Evolutionary conservation across 2,113 vertebrate species (phyloP).

Genomic region (Ictalurus furcatus): DNA sequence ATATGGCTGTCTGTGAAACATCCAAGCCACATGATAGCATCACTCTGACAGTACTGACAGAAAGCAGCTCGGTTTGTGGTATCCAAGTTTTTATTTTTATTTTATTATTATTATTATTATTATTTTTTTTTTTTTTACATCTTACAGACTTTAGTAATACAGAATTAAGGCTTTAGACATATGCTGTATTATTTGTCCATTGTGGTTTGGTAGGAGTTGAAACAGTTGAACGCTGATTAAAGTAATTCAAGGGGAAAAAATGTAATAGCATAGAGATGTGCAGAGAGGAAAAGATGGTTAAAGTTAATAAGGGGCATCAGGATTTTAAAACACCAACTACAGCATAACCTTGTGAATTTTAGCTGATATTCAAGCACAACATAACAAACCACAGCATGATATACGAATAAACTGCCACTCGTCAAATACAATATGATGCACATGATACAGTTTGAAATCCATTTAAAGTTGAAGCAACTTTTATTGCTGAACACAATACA

Average conservation of each 20-base stretch:
- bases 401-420: neutral
- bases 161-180: neutral
- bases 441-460: neutral
- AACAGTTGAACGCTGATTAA: neutral
- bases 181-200: neutral
- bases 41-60: neutral
- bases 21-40: neutral
- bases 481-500: neutral
- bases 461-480: neutral
- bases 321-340: neutral
- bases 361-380: neutral
- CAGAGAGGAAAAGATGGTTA: neutral
- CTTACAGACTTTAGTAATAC: neutral
- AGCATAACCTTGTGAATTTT: neutral
- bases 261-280: neutral
- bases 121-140: neutral
- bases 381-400: neutral
- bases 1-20: constrained; percentile 41
- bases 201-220: neutral
- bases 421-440: neutral
- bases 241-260: neutral
- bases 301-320: too few species aligned
- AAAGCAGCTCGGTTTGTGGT: neutral
- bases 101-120: too few species aligned
- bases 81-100: neutral